Base-by-base conservation (phyloP, 2,888 invertebrate species). In the Pogonocherus hispidulus region DNA sequence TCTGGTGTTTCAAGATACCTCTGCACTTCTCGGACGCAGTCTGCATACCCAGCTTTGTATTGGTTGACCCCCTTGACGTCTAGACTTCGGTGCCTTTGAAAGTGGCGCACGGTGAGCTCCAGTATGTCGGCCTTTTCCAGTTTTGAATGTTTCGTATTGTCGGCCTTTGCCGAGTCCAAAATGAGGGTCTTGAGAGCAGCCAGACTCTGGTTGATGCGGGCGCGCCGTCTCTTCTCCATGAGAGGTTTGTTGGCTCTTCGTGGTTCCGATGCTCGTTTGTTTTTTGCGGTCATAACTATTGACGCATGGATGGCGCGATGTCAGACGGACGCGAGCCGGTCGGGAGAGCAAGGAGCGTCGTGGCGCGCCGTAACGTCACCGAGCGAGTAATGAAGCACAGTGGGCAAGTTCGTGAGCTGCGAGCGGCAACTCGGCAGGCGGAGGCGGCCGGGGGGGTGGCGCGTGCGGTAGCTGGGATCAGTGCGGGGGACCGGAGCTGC, bases 111-210 rank as follows among this genome's bases (percentile, higher is more conserved):
- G 1, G 94, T 94, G 83, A 94, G 88, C 85, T 95, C 95, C 71
- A 95, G 85, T 77, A 95, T 94, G 85, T 95, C 95, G 2, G 93
- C 93, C 83, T 95, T 95, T 85, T 95, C 94, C 83, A 94, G 87
- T 85, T 94, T 95, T 70, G 93, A 92, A 82, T 94, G 94, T 80
- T 92, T 92, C 57, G 91, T 91, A 83, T 89, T 90, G 87, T 87
- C 90, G 78, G 86, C 87, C 83, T 90, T 90, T 46, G 91, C 91
- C 67, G 91, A 90, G 85, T 92, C 92, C 71, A 92, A 87, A 75
- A 93, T 92, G 49, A 93, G 87, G 64, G 91, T 89, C 86, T 92
- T 92, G 66, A 93, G 86, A 79, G 91, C 91, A 76, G 91, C 91
- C 80, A 93, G 85, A 81, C 92, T 92, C 84, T 92, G 91, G 85